Evolutionary conservation across 2,797 vertebrate species (phyloP).

Genomic region (Clarias platycephalus): DNA sequence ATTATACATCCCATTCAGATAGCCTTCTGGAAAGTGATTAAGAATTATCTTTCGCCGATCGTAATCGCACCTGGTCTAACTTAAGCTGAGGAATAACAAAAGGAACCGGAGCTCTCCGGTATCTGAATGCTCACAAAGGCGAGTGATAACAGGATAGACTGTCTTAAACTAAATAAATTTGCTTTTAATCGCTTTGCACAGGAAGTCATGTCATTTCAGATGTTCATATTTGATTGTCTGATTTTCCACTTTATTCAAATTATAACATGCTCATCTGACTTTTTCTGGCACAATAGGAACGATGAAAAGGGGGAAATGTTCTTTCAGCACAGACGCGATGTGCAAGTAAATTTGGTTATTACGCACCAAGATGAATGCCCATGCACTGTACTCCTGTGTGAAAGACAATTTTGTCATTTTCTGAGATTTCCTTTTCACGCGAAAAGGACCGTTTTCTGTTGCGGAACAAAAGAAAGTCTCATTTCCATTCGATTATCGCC

Average conservation of each 20-base stretch:
- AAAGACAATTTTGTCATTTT: constrained; percentile 66
- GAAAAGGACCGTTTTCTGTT: constrained; percentile 61
- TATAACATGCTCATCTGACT: constrained; percentile 84
- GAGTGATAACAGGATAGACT: constrained; percentile 77
- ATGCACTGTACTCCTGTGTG: constrained; percentile 67
- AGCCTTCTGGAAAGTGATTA: constrained; percentile 73
- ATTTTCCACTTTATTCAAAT: constrained; percentile 83
- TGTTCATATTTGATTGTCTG: constrained; percentile 80
- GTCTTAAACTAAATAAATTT: constrained; percentile 81
- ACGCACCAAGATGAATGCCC: constrained; percentile 77
- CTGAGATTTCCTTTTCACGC: constrained; percentile 53
- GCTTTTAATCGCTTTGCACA: constrained; percentile 81
- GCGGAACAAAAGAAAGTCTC: constrained; percentile 56
- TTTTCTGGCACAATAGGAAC: constrained; percentile 77
- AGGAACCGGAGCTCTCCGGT: constrained; percentile 68
- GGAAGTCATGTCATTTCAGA: constrained; percentile 81
- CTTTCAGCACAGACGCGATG: constrained; percentile 77
- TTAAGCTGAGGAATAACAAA: constrained; percentile 80
- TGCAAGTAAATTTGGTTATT: constrained; percentile 80
- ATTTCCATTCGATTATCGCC: constrained; percentile 54
- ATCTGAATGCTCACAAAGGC: constrained; percentile 76
- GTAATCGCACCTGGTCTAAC: constrained; percentile 78
- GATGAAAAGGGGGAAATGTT: constrained; percentile 82
- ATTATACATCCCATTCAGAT: constrained; percentile 77
- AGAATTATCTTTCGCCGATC: constrained; percentile 80